Conservation (phyloP, 2,113 vertebrate genomes). For the Quiscalus mexicanus region DNA sequence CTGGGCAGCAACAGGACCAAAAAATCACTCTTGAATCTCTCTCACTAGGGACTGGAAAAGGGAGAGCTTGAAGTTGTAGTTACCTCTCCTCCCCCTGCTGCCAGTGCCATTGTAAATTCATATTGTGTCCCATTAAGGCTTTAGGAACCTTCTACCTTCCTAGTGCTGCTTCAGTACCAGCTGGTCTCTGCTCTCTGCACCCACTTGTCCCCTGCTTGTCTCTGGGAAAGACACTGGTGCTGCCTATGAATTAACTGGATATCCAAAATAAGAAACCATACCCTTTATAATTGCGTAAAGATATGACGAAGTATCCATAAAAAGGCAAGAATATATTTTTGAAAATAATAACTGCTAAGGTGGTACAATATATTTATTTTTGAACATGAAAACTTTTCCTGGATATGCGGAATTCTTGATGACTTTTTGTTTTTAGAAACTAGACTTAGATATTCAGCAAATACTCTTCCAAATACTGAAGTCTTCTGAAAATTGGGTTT, state of each 20-base stretch:
- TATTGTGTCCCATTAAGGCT: background rate
- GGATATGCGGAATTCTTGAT: background rate
- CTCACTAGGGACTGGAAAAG: background rate
- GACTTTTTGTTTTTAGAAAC: background rate
- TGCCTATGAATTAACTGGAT: background rate
- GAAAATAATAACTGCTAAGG: background rate
- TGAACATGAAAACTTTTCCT: background rate
- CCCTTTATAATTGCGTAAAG: background rate
- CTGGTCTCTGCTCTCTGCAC: background rate
- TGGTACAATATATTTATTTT: background rate
- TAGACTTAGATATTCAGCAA: background rate
- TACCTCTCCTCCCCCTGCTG: background rate
- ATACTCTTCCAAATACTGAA: background rate
- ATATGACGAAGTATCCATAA: background rate
- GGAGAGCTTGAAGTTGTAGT: background rate
- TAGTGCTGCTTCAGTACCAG: too few species aligned
- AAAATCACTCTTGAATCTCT: background rate
- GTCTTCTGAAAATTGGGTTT: background rate
- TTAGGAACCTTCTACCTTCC: background rate
- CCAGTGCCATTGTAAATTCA: background rate
- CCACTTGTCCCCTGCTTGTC: background rate
- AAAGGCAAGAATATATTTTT: background rate
- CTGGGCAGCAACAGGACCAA: background rate
- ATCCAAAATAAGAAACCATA: background rate
- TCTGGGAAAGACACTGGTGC: background rate